phyloP scores from a whole-genome alignment of 2,797 vertebrate species.

The Prunella strophiata region DNA sequence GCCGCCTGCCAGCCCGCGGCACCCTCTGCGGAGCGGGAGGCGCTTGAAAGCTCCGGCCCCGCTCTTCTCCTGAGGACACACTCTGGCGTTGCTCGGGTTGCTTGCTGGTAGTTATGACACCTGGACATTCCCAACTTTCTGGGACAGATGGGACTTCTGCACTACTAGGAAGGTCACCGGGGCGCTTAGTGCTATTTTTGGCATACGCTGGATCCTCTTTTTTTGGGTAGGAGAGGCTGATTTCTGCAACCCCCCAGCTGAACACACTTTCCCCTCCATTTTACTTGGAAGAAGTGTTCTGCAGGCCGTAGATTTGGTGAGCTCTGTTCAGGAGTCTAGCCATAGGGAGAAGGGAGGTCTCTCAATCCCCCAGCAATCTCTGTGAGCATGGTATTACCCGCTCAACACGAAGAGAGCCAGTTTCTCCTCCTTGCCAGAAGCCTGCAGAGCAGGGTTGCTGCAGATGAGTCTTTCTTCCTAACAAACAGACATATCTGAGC shows the following conservation, averaged over 20 bases:
- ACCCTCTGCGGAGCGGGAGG: background rate
- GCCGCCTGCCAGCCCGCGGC: background rate
- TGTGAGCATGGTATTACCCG: fast-evolving
- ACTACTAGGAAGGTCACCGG: background rate
- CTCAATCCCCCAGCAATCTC: background rate
- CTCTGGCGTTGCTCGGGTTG: background rate
- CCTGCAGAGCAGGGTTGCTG: background rate
- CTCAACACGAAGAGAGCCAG: background rate
- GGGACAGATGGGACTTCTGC: background rate
- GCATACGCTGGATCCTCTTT: background rate
- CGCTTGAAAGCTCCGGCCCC: background rate
- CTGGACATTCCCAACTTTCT: background rate
- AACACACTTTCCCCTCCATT: background rate
- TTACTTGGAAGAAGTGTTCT: background rate
- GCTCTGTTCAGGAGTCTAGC: background rate
- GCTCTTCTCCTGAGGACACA: background rate
- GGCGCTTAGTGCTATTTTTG: background rate
- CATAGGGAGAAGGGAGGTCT: background rate
- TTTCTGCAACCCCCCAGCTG: background rate
- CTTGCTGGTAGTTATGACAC: background rate
- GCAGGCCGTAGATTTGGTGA: background rate
- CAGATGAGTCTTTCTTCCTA: background rate
- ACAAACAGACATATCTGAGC: background rate
- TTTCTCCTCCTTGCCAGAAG: background rate
- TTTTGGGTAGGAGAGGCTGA: background rate